Evolutionary conservation across 2,888 invertebrate species (phyloP), one percentile per base, ranked within the genome.

Genomic region (Spilosoma lubricipeda): DNA sequence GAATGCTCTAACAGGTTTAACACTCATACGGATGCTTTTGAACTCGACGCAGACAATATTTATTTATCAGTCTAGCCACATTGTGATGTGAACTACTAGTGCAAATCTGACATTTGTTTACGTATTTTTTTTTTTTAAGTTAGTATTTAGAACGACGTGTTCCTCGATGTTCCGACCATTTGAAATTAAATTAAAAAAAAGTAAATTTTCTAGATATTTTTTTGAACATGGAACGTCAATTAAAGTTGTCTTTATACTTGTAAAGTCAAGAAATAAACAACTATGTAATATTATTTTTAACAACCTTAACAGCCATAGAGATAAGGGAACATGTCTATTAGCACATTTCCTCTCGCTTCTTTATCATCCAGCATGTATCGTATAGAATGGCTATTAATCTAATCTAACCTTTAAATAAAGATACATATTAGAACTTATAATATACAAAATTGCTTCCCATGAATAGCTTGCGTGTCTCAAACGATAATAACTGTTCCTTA

Each of bases 1-100:
- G 65, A 73, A 71, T 76, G 72, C 56, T n/a, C 70, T 82, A 82
- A 84, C 82, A 76, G 80, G 84, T 82, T 82, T 84, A 76, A 67
- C 82, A 74, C 67, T 80, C 72, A 74, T 84, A 82, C 70, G 82
- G 84, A 75, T 82, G 84, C 82, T 76, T 63, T 63, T 68, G 23
- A 76, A 72, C 77, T 70, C 82, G 71, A 30, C 71, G 65, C 75
- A 77, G 73, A 84, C 84, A 77, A 80, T 78, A 74, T 73, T 72
- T 48, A 69, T 52, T 73, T 74, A 39, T 36, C 74, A 71, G 75
- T 67, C 45, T 75, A 71, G 75, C 67, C 73, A 76, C 84, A 71
- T 74, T 56, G 9, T 30, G 4, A 63, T 63, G 30, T 63, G n/a
- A 30, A 30, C 33, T 33, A 63, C 59, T 30, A 27, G 59, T 63